phyloP scores from a whole-genome alignment of 1,140 invertebrate genomes.

The Camponotus vicinus region DNA sequence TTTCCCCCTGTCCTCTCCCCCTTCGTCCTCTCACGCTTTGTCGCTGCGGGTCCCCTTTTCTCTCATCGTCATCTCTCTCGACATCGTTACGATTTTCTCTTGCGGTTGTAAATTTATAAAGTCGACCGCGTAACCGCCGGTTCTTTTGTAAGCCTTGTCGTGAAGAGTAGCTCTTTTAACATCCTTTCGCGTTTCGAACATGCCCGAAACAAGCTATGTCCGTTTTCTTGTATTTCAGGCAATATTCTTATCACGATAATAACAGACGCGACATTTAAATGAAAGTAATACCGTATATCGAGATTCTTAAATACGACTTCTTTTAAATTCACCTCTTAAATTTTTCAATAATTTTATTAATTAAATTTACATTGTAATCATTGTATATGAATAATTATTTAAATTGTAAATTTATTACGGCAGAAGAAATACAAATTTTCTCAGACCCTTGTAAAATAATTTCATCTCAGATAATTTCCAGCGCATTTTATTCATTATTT shows the following conservation, averaged over 20 bases:
- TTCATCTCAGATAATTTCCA: not conserved
- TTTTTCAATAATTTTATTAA: not conserved
- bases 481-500: not conserved
- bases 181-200: constrained; percentile 44
- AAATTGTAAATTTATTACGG: not conserved
- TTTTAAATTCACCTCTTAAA: not conserved
- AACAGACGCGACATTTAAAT: not conserved
- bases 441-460: not conserved
- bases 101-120: constrained; percentile 60
- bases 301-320: not conserved
- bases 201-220: constrained; percentile 50
- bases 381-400: not conserved
- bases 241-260: constrained; percentile 35
- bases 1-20: constrained; percentile 49
- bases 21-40: constrained; percentile 51
- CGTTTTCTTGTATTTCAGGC: constrained; percentile 32
- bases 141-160: constrained; percentile 51
- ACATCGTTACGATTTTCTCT: constrained; percentile 63
- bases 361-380: not conserved
- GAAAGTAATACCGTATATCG: not conserved
- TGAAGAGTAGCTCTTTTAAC: constrained; percentile 56
- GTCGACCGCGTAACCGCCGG: constrained; percentile 54
- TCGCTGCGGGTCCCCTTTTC: constrained; percentile 28
- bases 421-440: not conserved
- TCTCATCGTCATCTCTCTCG: constrained; percentile 34